phyloP scores from a whole-genome alignment of 2,797 vertebrate genomes.

The Poecilia wingei region DNA sequence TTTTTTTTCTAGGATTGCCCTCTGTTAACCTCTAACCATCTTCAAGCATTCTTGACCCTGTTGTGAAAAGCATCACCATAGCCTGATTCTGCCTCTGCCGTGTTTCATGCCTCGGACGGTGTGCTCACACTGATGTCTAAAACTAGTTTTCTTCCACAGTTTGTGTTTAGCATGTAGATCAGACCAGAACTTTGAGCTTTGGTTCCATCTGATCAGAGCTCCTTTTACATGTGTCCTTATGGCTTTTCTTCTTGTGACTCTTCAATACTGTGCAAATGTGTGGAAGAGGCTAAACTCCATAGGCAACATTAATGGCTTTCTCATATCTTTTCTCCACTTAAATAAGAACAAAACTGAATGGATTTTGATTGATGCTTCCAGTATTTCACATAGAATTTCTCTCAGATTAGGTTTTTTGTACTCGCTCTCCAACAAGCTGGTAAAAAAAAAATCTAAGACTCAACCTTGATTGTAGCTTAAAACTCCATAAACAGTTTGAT shows the following conservation, averaged over 20 bases:
- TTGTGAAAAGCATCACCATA: not conserved
- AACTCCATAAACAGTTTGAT: too few relatives aligned
- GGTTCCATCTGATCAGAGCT: not conserved
- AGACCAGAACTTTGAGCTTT: not conserved
- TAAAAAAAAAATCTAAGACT: too few relatives aligned
- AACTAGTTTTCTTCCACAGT: not conserved
- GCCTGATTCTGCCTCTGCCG: not conserved
- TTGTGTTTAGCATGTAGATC: not conserved
- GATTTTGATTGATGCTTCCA: too few relatives aligned
- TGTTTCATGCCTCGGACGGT: not conserved
- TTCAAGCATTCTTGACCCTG: not conserved
- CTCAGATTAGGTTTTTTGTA: too few relatives aligned
- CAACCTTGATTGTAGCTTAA: too few relatives aligned
- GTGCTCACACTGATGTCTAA: not conserved
- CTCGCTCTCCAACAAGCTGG: too few relatives aligned
- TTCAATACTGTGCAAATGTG: not conserved
- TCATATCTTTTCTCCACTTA: too few relatives aligned
- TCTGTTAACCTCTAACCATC: not conserved
- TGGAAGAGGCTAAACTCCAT: not conserved
- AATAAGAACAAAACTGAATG: too few relatives aligned
- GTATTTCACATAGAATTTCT: too few relatives aligned
- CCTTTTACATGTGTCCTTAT: not conserved
- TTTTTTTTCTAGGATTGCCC: not conserved
- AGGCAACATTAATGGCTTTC: too few relatives aligned
- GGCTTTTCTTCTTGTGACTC: not conserved